These are phyloP conservation scores for Euwallacea fornicatus DNA, from an alignment of 1,140 invertebrate genomes.

Conservation along the genomic window DNA sequence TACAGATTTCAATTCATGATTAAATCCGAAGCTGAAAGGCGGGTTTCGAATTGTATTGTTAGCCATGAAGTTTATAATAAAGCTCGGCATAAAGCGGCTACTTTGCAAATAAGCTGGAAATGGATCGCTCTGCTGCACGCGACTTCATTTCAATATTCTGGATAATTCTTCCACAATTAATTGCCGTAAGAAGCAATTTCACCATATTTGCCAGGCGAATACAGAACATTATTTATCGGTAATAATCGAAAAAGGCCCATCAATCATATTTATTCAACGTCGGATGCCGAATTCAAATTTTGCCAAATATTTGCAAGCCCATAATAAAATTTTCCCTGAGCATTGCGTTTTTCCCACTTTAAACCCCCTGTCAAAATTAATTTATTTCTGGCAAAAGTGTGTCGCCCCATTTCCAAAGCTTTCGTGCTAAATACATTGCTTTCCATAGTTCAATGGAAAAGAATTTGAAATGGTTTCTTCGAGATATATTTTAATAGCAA, in stretches of 20 bases:
- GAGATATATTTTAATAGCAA: no score
- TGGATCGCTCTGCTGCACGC: no score
- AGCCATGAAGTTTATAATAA: background rate
- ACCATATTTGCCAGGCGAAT: no score
- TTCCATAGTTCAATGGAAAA: no score
- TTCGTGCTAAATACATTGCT: background rate
- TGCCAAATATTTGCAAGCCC: background rate
- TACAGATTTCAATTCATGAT: conserved; percentile 30
- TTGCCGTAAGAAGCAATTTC: no score
- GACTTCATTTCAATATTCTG: no score
- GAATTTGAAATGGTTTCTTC: no score
- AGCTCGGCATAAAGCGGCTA: no score
- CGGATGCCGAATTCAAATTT: background rate
- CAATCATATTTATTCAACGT: conserved; percentile 4
- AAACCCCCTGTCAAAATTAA: background rate
- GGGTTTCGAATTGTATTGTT: conserved; percentile 17
- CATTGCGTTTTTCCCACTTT: background rate
- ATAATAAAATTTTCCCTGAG: conserved; percentile 1
- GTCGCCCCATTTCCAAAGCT: background rate
- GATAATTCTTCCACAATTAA: no score
- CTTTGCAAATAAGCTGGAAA: no score
- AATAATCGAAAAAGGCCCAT: background rate
- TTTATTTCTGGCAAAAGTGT: background rate
- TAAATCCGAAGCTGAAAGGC: conserved; percentile 20
- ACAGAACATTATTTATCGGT: background rate